phyloP scores from a whole-genome alignment of 1,140 invertebrate genomes.

The Fopius arisanus region DNA sequence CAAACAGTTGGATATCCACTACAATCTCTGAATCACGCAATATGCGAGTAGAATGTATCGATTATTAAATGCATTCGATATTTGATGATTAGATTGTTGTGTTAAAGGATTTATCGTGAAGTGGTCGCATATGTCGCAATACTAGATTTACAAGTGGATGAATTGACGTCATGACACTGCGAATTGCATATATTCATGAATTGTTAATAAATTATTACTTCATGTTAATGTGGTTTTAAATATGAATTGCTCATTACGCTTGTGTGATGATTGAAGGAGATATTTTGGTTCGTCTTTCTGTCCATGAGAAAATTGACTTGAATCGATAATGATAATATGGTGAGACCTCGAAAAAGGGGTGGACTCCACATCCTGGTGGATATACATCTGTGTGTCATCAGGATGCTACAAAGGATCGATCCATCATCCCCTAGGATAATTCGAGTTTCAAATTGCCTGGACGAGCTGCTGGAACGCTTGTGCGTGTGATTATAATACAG shows the following conservation, averaged over 20 bases:
- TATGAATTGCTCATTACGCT: too few species aligned
- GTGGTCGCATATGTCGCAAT: constrained; percentile 55
- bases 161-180: constrained; percentile 14
- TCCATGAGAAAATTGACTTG: constrained; percentile 42
- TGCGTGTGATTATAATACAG: constrained; percentile 52
- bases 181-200: background rate
- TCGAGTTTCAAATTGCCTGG: constrained; percentile 50
- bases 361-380: constrained; percentile 33
- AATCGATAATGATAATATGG: constrained; percentile 56
- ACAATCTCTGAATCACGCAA: constrained; percentile 43
- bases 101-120: constrained; percentile 60
- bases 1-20: constrained; percentile 33
- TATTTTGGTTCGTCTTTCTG: too few species aligned
- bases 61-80: constrained; percentile 56
- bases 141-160: constrained; percentile 6
- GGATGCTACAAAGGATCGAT: constrained; percentile 52
- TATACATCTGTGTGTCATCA: constrained; percentile 58
- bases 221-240: too few species aligned
- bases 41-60: constrained; percentile 43
- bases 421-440: constrained; percentile 53
- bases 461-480: constrained; percentile 15
- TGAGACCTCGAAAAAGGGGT: constrained; percentile 22
- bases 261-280: too few species aligned
- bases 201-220: too few species aligned
- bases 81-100: constrained; percentile 62